Conservation (phyloP, 2,888 invertebrate species). For the Pogonocherus hispidulus region DNA sequence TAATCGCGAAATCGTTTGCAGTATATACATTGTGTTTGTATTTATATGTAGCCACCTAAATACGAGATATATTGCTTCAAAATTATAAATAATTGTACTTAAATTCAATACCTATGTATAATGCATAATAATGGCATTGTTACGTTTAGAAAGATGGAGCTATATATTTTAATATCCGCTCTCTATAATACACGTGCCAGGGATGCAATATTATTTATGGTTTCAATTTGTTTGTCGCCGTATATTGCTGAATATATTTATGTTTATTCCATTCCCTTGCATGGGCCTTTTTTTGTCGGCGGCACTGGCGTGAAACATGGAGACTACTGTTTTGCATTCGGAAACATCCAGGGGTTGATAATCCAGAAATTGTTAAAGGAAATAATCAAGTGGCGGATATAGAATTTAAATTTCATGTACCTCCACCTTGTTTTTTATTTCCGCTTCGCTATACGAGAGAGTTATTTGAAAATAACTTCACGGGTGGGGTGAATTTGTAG, state of each 20-base stretch:
- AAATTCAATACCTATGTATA: constrained; percentile 11
- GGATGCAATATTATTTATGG: constrained; percentile 16
- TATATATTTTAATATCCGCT: constrained; percentile 12
- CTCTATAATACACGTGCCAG: constrained; percentile 6
- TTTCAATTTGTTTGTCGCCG: constrained; percentile 13
- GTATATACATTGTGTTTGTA: not conserved
- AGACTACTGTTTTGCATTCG: not conserved
- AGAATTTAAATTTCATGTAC: no score
- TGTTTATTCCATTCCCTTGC: constrained; percentile 13
- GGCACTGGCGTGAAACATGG: constrained; percentile 17
- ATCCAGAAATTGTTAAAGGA: not conserved
- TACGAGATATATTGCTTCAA: not conserved
- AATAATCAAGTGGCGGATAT: no score
- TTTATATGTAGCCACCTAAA: not conserved
- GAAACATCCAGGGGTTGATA: not conserved
- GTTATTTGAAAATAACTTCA: no score
- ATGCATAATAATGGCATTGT: constrained; percentile 18
- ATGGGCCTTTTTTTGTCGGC: constrained; percentile 10
- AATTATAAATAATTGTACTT: constrained; percentile 14
- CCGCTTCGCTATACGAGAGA: no score
- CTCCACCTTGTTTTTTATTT: no score
- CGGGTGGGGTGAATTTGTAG: no score
- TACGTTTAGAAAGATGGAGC: not conserved
- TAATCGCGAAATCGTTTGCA: no score
- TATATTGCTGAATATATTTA: constrained; percentile 15